Conservation (phyloP, 37 sponge, comb jelly and placozoan genomes). For the Oscarella lobularis region DNA sequence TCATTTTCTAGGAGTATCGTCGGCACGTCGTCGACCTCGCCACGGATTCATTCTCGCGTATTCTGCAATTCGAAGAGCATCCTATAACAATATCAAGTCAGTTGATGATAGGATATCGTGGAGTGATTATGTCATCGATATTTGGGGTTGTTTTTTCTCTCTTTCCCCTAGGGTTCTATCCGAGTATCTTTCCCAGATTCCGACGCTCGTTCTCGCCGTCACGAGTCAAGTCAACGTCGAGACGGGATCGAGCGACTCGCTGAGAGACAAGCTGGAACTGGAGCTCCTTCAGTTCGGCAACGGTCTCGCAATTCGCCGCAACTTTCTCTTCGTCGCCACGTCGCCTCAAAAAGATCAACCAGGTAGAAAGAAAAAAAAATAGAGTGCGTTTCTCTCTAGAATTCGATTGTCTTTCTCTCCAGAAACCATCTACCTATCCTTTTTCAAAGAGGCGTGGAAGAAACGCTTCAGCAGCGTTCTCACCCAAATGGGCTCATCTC, state of each 20-base stretch:
- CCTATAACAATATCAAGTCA: slow-evolving; percentile 20
- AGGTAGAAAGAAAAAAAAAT: neutral
- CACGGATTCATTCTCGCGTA: slow-evolving; percentile 38
- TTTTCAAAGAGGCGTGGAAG: neutral
- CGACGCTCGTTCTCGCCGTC: slow-evolving; percentile 26
- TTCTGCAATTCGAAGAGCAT: slow-evolving; percentile 38
- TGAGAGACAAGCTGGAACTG: neutral
- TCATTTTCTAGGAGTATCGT: neutral
- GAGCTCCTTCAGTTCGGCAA: slow-evolving; percentile 24
- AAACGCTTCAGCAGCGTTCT: neutral
- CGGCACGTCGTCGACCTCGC: neutral
- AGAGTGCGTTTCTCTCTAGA: neutral
- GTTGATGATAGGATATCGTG: no score
- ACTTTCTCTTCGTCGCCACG: slow-evolving; percentile 7
- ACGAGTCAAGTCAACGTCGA: slow-evolving; percentile 2
- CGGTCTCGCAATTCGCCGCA: slow-evolving; percentile 9
- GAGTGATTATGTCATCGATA: neutral
- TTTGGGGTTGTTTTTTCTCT: neutral
- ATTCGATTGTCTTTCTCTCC: neutral
- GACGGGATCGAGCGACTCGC: neutral
- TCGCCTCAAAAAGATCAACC: neutral
- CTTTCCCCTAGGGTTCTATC: slow-evolving; percentile 14
- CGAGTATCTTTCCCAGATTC: slow-evolving; percentile 22
- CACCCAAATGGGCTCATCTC: no score
- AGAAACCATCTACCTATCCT: neutral